Base-by-base conservation (phyloP, 2,888 invertebrate species). In the Timema podura region DNA sequence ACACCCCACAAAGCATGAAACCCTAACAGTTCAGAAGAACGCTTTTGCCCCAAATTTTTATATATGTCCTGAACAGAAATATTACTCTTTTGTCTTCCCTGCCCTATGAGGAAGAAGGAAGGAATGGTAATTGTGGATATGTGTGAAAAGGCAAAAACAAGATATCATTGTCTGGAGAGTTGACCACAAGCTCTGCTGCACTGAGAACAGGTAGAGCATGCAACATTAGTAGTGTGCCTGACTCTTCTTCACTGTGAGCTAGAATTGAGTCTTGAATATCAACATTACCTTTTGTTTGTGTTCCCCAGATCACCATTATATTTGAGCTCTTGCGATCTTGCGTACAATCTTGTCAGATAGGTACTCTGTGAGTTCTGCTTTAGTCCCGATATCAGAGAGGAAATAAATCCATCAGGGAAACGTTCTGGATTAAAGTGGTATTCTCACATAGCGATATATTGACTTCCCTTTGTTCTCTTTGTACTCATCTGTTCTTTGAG, bases 341-440 rank as follows among this genome's bases (percentile, higher is more conserved):
- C 6, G 11, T 3, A 54, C 5, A 6, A 54, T 6, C 54, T 54
- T 54, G 54, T 6, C 54, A 54, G 54, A 5, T 54, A 54, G 2
- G n/a, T 54, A 54, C 54, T 54, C 54, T 54, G 54, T 54, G 6
- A 54, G 54, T 54, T 54, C 6, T 15, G n/a, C 13, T 10, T 6
- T 15, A 11, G 57, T 57, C 15, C 6, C n/a, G 30, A n/a, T n/a
- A 57, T n/a, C 57, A 57, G 15, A 57, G 13, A n/a, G 15, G 15
- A 57, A 57, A 5, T 15, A 16, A 15, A 57, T 57, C 15, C 13
- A 13, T 57, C 15, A 13, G 57, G 57, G n/a, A 57, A 57, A 57
- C n/a, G n/a, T 57, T 57, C 57, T n/a, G 57, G 57, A n/a, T 57
- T n/a, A 57, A n/a, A 57, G 57, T 57, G 57, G 57, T 57, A 57